Evolutionary conservation across 2,113 vertebrate species (phyloP), one percentile per base, ranked within the genome.

Genomic region (Neogobius melanostomus): DNA sequence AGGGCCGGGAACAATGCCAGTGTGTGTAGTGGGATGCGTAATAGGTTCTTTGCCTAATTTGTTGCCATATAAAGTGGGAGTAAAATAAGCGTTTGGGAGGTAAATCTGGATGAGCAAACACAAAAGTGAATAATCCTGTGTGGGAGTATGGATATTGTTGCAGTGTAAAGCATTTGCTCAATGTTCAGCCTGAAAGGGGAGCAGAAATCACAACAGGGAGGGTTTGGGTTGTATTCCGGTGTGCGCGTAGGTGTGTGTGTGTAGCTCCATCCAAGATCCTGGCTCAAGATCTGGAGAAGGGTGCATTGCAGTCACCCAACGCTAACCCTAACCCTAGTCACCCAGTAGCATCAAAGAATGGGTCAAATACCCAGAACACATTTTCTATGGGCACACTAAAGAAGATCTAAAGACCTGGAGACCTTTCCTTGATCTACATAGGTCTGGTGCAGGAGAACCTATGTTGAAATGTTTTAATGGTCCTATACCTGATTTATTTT

Each of bases 81-180:
- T 79, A 68, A 71, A 82, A 75, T 42, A 66, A 68, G 68, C 61
- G 71, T 76, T 66, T 77, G 56, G 68, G 71, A 72, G 81, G 69
- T 78, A 67, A 76, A 72, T 76, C n/a, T 5, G 56, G 68, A 80
- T 16, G 6, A 60, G 56, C 67, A 64, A 68, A 82, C 71, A 74
- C 68, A 82, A 79, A 36, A 44, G 66, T 21, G 64, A 72, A 77
- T 80, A 77, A 77, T 80, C 57, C 28, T 54, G 71, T 46, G 76
- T 73, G 79, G 82, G 69, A 64, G 46, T 45, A 21, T 1, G 59
- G 64, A 50, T 44, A 44, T 48, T 69, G 53, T 59, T 52, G 48
- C 6, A 42, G 46, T 47, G 43, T 46, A 64, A 63, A 85, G 50
- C 36, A 66, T 16, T 61, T 46, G 53, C 64, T 72, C 69, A 5